Evolutionary conservation across 2,888 invertebrate genomes (phyloP).

Genomic region (Pilophorus perplexus): DNA sequence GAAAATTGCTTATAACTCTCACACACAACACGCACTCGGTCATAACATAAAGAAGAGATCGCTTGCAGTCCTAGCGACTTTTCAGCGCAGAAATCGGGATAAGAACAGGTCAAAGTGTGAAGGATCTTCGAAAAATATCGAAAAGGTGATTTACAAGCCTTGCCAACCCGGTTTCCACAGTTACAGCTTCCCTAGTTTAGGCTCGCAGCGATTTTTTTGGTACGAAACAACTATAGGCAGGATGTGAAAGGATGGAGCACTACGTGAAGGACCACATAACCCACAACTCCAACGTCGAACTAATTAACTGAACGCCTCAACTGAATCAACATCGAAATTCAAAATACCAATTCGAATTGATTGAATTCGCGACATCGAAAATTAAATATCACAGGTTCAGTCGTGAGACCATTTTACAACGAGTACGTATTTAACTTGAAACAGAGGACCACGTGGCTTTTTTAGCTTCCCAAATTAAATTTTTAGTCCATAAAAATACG

Average conservation of each 20-base stretch:
- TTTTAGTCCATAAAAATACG: no score
- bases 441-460: no score
- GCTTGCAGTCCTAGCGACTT: background rate
- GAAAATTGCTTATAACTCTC: slow-evolving; percentile 9
- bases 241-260: slow-evolving; percentile 23
- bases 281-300: slow-evolving; percentile 32
- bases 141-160: slow-evolving; percentile 31
- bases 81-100: background rate
- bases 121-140: slow-evolving; percentile 10
- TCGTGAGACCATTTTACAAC: no score
- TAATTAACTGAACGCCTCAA: no score
- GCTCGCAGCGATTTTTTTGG: slow-evolving; percentile 29
- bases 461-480: no score
- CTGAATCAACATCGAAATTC: no score
- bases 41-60: slow-evolving; percentile 23
- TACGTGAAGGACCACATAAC: slow-evolving; percentile 15
- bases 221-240: slow-evolving; percentile 25
- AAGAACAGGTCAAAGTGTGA: background rate
- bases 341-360: no score
- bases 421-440: no score
- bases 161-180: slow-evolving; percentile 43
- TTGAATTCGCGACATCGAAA: no score
- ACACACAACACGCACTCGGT: slow-evolving; percentile 43
- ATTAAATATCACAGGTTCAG: no score
- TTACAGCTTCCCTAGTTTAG: slow-evolving; percentile 45